Base-by-base conservation (phyloP, 2,113 vertebrate genomes). In the Crotalus horridus region DNA sequence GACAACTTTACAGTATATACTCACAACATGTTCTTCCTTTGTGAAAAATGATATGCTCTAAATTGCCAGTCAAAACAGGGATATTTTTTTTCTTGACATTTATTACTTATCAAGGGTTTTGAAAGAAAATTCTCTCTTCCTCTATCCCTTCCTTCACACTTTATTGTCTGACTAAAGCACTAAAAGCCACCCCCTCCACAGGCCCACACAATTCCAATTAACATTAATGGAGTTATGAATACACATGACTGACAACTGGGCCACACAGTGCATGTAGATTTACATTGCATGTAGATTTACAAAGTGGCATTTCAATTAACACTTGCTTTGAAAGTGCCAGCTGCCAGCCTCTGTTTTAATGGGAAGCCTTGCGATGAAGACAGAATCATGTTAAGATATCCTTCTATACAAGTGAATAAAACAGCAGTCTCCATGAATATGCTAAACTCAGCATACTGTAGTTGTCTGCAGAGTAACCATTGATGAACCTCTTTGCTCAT, bases 391-490 rank as follows among this genome's bases (percentile, higher is more conserved):
- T 96, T 90, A 92, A 92, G 93, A 93, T 93, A 89, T 56, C 87
- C 87, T 94, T 90, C 87, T 61, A 15, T 90, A 21, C 26, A 90
- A 91, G n/a, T 93, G 90, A 61, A 86, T 90, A 95, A 95, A 96
- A 86, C 61, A 94, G 24, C 6, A 10, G 92, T 95, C 95, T 96
- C n/a, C 88, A 95, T 96, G 92, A 95, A 93, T 94, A 92, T 91
- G n/a, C 93, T 94, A 96, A 96, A 64, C 33, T 91, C 54, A 91
- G 29, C 51, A 87, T n/a, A 21, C 74, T 43, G 33, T 81, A 94
- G 87, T 0, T 96, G 96, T 96, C 95, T 56, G 0, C 46, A 95
- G 95, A 96, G 93, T 94, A 96, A 81, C 74, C 95, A 91, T 61
- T 95, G 87, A 96, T 95, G 85, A 96, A 93, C 53, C 5, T 92